phyloP scores from a whole-genome alignment of 1,140 invertebrate genomes.

The Bombus waltoni region DNA sequence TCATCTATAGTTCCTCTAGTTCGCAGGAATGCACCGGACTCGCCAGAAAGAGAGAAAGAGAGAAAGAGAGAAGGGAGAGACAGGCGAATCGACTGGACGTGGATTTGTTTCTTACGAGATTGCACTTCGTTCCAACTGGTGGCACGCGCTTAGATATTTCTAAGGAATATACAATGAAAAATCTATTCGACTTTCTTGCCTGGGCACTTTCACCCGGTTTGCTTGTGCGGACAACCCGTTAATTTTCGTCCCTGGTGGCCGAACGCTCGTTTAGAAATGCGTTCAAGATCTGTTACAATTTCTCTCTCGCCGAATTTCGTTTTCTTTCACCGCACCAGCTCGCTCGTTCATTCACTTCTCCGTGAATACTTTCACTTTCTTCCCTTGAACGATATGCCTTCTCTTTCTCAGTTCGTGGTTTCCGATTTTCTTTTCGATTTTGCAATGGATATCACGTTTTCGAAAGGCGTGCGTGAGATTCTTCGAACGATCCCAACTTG shows the following conservation, averaged over 20 bases:
- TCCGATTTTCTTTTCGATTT: background rate
- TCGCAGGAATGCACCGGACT: slow-evolving; percentile 42
- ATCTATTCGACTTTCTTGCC: slow-evolving; percentile 42
- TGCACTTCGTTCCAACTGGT: slow-evolving; percentile 45
- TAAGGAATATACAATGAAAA: slow-evolving; percentile 35
- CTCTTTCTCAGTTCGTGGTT: background rate
- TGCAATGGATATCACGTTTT: slow-evolving; percentile 7
- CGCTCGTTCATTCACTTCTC: slow-evolving; percentile 27
- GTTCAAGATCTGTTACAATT: slow-evolving; percentile 36
- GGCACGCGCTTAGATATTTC: slow-evolving; percentile 42
- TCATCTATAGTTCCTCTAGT: slow-evolving; percentile 23
- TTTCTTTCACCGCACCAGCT: slow-evolving; percentile 9
- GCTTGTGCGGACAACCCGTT: background rate
- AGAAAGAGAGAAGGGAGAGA: background rate
- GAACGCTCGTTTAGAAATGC: slow-evolving; percentile 25
- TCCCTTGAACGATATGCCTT: background rate
- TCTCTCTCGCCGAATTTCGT: background rate
- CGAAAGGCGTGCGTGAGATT: background rate
- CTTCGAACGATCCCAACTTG: background rate
- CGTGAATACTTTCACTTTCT: slow-evolving; percentile 36
- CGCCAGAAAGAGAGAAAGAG: background rate
- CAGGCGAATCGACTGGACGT: slow-evolving; percentile 10
- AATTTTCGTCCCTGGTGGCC: slow-evolving; percentile 50
- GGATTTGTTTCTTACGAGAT: slow-evolving; percentile 46
- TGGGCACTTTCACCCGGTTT: slow-evolving; percentile 43